Conservation (phyloP, 2,113 vertebrate genomes). For the Scytalopus superciliaris region DNA sequence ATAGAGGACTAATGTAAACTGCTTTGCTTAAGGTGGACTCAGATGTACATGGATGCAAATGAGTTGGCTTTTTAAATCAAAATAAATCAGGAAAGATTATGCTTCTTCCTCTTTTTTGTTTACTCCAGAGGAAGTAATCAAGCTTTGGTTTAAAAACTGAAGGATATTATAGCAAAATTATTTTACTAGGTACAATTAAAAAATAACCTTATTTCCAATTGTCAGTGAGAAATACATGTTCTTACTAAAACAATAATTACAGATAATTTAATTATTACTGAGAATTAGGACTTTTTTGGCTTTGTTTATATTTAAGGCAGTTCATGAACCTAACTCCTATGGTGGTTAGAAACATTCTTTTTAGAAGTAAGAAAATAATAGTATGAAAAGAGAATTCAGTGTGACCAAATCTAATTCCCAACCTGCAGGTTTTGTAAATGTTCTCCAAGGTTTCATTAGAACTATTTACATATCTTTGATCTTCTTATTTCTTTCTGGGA, state of each 20-base stretch:
- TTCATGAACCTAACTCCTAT: neutral
- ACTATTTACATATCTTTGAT: neutral
- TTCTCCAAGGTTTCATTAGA: neutral
- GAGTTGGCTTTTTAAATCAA: neutral
- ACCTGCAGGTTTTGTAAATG: neutral
- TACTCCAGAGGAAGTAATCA: constrained; percentile 11
- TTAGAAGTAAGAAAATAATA: neutral
- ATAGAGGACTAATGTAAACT: neutral
- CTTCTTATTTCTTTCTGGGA: neutral
- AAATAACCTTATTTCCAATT: neutral
- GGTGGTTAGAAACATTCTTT: neutral
- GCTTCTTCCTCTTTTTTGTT: neutral
- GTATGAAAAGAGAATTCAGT: neutral
- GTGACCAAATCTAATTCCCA: neutral
- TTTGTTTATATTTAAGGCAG: neutral
- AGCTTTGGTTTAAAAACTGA: neutral
- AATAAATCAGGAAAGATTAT: neutral
- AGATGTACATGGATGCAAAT: neutral
- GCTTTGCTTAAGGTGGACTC: neutral
- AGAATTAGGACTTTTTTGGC: neutral
- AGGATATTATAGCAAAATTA: neutral
- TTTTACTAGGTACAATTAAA: neutral
- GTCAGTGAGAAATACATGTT: neutral
- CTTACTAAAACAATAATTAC: neutral
- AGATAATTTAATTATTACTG: neutral